A percentile compares a stretch with the other conserved stretches of the same genome.
These are phyloP conservation scores for Pampus argenteus DNA, from an alignment of 2,797 vertebrate genomes.

Conservation along the genomic window DNA sequence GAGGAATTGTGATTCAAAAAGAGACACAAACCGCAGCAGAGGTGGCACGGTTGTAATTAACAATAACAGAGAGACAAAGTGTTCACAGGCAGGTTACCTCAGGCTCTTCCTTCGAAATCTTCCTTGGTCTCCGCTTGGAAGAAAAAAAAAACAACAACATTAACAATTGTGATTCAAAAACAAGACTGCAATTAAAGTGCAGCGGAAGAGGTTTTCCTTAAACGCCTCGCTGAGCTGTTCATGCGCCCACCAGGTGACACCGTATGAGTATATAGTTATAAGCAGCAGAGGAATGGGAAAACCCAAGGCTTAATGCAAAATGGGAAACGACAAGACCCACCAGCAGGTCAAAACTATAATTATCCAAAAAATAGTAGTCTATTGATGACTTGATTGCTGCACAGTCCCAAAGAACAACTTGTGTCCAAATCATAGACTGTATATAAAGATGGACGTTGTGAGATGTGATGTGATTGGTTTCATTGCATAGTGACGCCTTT, in stretches of 20 bases:
- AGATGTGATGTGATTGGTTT: too few species aligned
- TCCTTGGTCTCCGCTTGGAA: background rate
- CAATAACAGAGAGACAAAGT: conserved; percentile 52
- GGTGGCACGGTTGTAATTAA: conserved; percentile 56
- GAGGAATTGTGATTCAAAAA: conserved; percentile 3
- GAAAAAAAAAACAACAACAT: background rate
- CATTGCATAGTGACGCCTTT: too few species aligned
- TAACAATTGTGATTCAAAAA: conserved; percentile 10
- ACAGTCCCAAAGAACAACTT: too few species aligned
- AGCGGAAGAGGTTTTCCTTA: conserved; percentile 12
- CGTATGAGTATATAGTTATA: background rate
- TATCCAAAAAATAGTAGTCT: too few species aligned
- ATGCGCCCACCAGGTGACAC: conserved; percentile 31
- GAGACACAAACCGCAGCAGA: conserved; percentile 32
- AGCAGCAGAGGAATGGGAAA: background rate
- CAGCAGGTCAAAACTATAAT: too few species aligned
- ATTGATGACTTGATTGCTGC: too few species aligned
- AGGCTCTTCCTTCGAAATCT: conserved; percentile 5
- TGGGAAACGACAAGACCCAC: background rate
- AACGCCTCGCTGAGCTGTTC: conserved; percentile 12
- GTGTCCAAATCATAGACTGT: too few species aligned
- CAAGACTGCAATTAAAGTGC: conserved; percentile 33
- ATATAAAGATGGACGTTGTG: too few species aligned
- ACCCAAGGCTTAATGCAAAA: background rate
- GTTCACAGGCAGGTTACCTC: conserved; percentile 29